phyloP scores from a whole-genome alignment of 2,888 invertebrate species.

The Diarsia rubi region DNA sequence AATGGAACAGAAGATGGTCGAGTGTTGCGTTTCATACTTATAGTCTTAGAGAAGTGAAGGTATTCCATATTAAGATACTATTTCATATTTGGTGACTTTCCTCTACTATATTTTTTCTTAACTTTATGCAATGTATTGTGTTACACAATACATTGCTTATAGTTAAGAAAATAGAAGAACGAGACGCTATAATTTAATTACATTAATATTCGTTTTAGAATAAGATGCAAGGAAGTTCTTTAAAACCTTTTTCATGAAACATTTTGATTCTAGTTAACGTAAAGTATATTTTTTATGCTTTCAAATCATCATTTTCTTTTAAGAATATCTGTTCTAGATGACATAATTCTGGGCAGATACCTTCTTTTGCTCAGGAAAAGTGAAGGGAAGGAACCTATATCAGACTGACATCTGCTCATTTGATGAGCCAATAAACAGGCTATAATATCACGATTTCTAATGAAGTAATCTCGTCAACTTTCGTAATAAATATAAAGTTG shows the following conservation, averaged over 20 bases:
- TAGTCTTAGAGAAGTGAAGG: no score
- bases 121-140: no score
- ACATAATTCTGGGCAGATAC: background rate
- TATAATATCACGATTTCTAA: background rate
- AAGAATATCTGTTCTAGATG: background rate
- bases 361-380: background rate
- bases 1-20: no score
- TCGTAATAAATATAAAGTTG: conserved; percentile 2
- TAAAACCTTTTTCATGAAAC: background rate
- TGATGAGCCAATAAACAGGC: background rate
- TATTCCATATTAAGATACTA: no score
- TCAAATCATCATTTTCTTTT: background rate
- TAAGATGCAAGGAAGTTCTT: background rate
- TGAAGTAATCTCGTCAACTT: conserved; percentile 5
- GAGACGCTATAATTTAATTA: background rate
- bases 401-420: background rate
- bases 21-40: no score
- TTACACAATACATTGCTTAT: no score
- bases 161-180: background rate
- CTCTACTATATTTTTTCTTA: no score
- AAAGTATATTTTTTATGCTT: background rate
- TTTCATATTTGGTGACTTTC: no score
- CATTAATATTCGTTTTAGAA: background rate
- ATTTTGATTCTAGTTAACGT: background rate
- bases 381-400: background rate